phyloP scores from a whole-genome alignment of 1,140 invertebrate genomes.

The Drosophila punjabiensis region DNA sequence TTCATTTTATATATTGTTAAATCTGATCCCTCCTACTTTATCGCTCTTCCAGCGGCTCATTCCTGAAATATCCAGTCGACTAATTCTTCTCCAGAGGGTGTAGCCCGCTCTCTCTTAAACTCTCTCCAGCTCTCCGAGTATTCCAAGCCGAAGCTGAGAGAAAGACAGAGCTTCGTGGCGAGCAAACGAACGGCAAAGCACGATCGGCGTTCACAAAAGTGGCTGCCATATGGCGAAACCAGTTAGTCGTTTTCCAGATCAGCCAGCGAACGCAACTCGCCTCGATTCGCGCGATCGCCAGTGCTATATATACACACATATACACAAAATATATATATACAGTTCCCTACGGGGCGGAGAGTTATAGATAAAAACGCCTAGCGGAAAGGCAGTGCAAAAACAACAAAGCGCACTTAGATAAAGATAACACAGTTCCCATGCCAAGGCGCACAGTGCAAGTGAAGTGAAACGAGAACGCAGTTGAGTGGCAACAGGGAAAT shows the following conservation, averaged over 20 bases:
- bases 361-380: conserved; percentile 35
- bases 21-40: conserved; percentile 15
- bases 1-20: neutral
- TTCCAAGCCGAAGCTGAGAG: neutral
- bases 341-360: conserved; percentile 28
- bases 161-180: conserved; percentile 1
- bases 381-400: conserved; percentile 33
- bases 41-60: conserved; percentile 22
- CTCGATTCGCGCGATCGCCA: conserved; percentile 33
- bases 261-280: conserved; percentile 47
- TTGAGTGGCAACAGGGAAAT: conserved; percentile 49
- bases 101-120: neutral
- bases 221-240: conserved; percentile 69
- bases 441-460: conserved; percentile 52
- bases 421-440: conserved; percentile 53
- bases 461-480: conserved; percentile 55
- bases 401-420: conserved; percentile 42
- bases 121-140: conserved; percentile 9
- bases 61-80: conserved; percentile 39
- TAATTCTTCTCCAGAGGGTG: neutral
- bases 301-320: conserved; percentile 16
- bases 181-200: conserved; percentile 4
- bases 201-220: conserved; percentile 65
- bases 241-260: conserved; percentile 76
- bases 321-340: neutral